phyloP scores from a whole-genome alignment of 2,888 invertebrate species.

The Pachydiplax longipennis region DNA sequence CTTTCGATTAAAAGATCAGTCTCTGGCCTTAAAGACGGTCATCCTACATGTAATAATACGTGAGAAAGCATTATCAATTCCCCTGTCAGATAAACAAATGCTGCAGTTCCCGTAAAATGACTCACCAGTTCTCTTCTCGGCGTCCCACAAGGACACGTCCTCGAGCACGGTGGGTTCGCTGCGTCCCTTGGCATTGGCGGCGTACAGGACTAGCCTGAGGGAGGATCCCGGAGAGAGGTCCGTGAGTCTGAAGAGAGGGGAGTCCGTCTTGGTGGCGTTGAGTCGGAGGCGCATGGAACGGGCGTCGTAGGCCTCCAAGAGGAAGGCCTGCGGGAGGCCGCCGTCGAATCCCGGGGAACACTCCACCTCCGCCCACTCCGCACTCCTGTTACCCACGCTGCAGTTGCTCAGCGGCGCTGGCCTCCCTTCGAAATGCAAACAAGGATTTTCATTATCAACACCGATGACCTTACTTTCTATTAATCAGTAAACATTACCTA shows the following conservation, averaged over 20 bases:
- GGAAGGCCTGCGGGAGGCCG: conserved; percentile 84
- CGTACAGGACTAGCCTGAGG: conserved; percentile 80
- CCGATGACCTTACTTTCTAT: too few species aligned
- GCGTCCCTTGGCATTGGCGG: conserved; percentile 84
- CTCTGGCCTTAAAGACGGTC: too few species aligned
- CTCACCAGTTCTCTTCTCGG: conserved; percentile 82
- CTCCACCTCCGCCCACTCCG: conserved; percentile 75
- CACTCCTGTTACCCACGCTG: conserved; percentile 70
- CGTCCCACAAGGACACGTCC: conserved; percentile 86
- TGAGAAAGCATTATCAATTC: too few species aligned
- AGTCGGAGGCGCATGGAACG: conserved; percentile 68
- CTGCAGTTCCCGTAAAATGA: neutral
- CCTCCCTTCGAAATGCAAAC: neutral
- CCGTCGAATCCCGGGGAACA: conserved; percentile 87
- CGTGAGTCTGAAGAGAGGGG: conserved; percentile 52
- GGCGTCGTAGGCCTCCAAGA: conserved; percentile 83
- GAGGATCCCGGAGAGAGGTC: conserved; percentile 53
- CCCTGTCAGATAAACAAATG: too few species aligned
- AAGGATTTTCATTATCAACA: too few species aligned
- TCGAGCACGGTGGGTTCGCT: conserved; percentile 83
- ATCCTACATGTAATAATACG: too few species aligned
- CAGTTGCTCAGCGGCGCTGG: conserved; percentile 86
- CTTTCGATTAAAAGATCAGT: too few species aligned
- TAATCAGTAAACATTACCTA: too few species aligned
- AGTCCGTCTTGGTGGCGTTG: conserved; percentile 26